Percentiles rank a stretch among this genome's conserved stretches.
These are phyloP conservation scores for Drosophila merina DNA, from an alignment of 2,888 invertebrate genomes.

Conservation along the genomic window DNA sequence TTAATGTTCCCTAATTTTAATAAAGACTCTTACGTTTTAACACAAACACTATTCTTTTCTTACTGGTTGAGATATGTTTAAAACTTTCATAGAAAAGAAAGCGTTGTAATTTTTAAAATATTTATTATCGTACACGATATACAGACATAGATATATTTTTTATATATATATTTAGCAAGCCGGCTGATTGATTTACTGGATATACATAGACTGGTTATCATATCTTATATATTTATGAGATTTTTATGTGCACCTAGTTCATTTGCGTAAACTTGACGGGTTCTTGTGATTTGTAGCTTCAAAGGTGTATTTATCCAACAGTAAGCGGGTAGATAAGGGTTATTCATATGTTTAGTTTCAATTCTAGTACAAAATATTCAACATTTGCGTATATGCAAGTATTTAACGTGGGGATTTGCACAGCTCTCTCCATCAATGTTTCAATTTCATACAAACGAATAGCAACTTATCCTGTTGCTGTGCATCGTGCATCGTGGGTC, in stretches of 20 bases:
- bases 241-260: constrained; percentile 54
- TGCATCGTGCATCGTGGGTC: constrained; percentile 34
- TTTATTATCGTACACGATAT: constrained; percentile 65
- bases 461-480: constrained; percentile 31
- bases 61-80: background rate
- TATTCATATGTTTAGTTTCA: constrained; percentile 66
- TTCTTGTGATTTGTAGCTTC: constrained; percentile 25
- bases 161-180: constrained; percentile 44
- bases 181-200: constrained; percentile 48
- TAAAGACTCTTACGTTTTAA: constrained; percentile 4
- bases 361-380: constrained; percentile 67
- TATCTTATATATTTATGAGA: constrained; percentile 57
- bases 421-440: constrained; percentile 37
- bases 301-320: constrained; percentile 46
- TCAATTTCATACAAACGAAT: constrained; percentile 38
- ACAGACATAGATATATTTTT: constrained; percentile 51
- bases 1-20: constrained; percentile 30
- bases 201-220: constrained; percentile 50
- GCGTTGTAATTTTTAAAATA: constrained; percentile 41
- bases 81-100: background rate
- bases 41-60: background rate
- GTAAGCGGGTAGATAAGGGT: constrained; percentile 45
- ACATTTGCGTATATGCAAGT: constrained; percentile 62
- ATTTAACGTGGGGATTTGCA: constrained; percentile 37
- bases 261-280: constrained; percentile 35